Base-by-base conservation (phyloP, 2,797 vertebrate species). In the Ptychadena robeensis region DNA sequence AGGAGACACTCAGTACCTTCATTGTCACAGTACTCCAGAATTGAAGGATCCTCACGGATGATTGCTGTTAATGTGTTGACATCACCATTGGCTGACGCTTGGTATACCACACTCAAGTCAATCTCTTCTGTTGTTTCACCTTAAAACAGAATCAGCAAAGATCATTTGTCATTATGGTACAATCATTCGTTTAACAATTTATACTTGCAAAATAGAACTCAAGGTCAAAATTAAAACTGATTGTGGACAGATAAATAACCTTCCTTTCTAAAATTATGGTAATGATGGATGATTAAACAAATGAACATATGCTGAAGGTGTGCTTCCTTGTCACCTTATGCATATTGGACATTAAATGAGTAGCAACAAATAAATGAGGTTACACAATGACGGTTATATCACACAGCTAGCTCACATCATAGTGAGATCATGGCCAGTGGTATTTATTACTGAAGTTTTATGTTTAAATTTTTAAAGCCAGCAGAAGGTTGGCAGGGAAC, bases 21-120 rank as follows among this genome's bases (percentile, higher is more conserved):
- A 1, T 91, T 88, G 85, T 96, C 96, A 3, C 95, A 95, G 87
- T 93, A 95, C 87, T 96, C 96, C 80, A 96, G 88, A 87, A 96
- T 95, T 76, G 96, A 95, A 28, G 96, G 96, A 86, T 96, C 96
- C 87, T 96, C 96, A 30, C 93, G 89, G 85, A 96, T 96, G 81
- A 94, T 92, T 0, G 94, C 88, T 25, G 95, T 96, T 85, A 96
- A 86, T 15, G 94, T 95, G 86, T 92, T 93, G 86, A 96, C 94
- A 32, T 96, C 96, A 0, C 96, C 96, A 0, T 92, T 94, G 63
- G 94, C 94, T 3, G 96, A 95, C 65, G 95, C 95, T 85, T 96
- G 96, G 85, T 94, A 95, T 77, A 96, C 93, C 85, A 96, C 89
- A 85, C 91, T 92, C 82, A 96, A 87, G 86, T 96, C 94, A 0